Conservation (phyloP, 2,888 invertebrate genomes). For the Euzetes globulus region DNA sequence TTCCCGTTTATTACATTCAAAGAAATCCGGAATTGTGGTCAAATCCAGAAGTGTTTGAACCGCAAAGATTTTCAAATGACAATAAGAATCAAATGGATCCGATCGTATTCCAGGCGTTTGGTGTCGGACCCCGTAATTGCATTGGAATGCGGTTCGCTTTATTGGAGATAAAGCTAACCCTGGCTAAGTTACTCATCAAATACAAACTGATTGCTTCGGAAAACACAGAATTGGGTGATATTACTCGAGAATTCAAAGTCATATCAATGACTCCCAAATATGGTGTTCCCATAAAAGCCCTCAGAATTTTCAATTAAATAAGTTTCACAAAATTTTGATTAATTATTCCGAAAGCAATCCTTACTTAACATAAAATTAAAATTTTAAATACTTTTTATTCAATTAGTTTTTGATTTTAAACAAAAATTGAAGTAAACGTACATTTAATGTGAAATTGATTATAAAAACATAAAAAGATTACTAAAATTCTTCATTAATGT, state of each 20-base stretch:
- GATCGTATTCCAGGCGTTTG: conserved; percentile 39
- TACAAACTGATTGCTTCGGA: conserved; percentile 36
- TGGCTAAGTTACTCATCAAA: conserved; percentile 37
- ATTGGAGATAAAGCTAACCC: conserved; percentile 39
- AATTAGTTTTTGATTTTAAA: background rate
- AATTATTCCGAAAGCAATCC: background rate
- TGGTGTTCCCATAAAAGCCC: conserved; percentile 38
- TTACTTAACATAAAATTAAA: background rate
- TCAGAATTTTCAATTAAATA: background rate
- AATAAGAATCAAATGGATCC: conserved; percentile 24
- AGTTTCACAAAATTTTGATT: background rate
- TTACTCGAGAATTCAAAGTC: conserved; percentile 29
- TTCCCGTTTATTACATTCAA: conserved; percentile 43
- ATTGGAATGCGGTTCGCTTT: conserved; percentile 40
- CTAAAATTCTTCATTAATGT: background rate
- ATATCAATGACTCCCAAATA: conserved; percentile 38
- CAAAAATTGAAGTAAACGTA: background rate
- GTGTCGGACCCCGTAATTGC: conserved; percentile 40
- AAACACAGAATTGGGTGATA: conserved; percentile 36
- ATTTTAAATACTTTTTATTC: background rate
- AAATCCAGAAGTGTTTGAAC: conserved; percentile 42
- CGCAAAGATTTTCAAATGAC: conserved; percentile 40
- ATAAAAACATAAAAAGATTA: background rate
- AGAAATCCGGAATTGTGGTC: conserved; percentile 42
- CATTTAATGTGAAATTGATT: background rate